phyloP scores from a whole-genome alignment of 1,140 invertebrate species.

The Battus philenor region DNA sequence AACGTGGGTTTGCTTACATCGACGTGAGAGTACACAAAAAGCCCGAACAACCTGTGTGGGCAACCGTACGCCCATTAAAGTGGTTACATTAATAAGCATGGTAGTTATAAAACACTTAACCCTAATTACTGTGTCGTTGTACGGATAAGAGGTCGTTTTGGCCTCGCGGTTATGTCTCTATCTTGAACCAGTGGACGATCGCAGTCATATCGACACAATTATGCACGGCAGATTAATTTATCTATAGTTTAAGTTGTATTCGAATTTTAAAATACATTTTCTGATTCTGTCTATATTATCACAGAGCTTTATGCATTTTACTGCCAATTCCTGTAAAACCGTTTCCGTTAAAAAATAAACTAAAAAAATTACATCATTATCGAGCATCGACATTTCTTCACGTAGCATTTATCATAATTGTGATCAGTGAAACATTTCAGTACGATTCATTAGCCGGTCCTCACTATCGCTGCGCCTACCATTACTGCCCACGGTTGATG shows the following conservation, averaged over 20 bases:
- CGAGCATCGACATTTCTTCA: neutral
- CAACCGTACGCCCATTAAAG: conserved; percentile 13
- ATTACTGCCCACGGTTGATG: neutral
- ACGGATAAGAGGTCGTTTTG: conserved; percentile 5
- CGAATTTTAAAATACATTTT: neutral
- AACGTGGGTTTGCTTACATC: neutral
- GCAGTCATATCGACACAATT: neutral
- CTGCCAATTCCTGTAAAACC: no score
- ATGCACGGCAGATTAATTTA: neutral
- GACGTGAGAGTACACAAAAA: neutral
- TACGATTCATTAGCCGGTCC: neutral
- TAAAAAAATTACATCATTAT: no score
- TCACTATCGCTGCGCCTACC: neutral
- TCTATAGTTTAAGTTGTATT: neutral
- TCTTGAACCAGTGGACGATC: neutral
- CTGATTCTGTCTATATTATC: neutral
- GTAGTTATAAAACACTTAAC: conserved; percentile 16
- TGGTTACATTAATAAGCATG: conserved; percentile 14
- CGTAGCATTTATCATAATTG: conserved; percentile 2
- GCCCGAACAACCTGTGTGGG: conserved; percentile 4
- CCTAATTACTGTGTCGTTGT: conserved; percentile 14
- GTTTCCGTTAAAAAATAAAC: no score
- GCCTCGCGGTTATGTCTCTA: conserved; percentile 9
- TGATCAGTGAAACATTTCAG: neutral
- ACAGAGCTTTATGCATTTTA: neutral